Percentiles rank a stretch among this genome's conserved stretches.
Conservation (phyloP, 2,888 invertebrate species). For the Leptopilina syphax region DNA sequence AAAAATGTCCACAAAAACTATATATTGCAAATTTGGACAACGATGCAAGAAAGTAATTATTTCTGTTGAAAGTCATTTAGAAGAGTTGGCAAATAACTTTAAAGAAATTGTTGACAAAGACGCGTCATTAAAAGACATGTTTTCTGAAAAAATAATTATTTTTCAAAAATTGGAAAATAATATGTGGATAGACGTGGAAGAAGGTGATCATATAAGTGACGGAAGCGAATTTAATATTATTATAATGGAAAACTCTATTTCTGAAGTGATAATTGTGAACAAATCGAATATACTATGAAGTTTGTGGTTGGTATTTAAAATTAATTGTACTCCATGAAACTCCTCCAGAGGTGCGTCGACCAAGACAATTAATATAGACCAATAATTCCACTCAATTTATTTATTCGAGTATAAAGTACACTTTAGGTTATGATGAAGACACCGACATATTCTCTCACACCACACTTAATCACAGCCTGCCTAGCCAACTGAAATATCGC, state of each 20-base stretch:
- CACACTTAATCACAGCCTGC: no score
- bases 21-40: neutral
- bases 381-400: no score
- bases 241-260: neutral
- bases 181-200: neutral
- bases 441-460: no score
- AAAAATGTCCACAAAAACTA: neutral
- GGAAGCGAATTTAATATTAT: neutral
- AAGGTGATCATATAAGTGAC: neutral
- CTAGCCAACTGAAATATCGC: no score
- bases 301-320: no score
- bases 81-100: neutral
- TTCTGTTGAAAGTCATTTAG: neutral
- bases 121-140: neutral
- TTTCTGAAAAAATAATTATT: neutral
- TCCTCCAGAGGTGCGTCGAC: no score
- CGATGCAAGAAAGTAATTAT: neutral
- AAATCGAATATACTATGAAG: neutral
- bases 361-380: no score
- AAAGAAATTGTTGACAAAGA: neutral
- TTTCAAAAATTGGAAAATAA: neutral
- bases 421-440: no score
- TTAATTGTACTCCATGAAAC: no score
- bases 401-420: no score
- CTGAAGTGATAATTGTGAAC: neutral